phyloP scores from a whole-genome alignment of 2,797 vertebrate genomes.

The Xiphorhynchus erythropygius region DNA sequence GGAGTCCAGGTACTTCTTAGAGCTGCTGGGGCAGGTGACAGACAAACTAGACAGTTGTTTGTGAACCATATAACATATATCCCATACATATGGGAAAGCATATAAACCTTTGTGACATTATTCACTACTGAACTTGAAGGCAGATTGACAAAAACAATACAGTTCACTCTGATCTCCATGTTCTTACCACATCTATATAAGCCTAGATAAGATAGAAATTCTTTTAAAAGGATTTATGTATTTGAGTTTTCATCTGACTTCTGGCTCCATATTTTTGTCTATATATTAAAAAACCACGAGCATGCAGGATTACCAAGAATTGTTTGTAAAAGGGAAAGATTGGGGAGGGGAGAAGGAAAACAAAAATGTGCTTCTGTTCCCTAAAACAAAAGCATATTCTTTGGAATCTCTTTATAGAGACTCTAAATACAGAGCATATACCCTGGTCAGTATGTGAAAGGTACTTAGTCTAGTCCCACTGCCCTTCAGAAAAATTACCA shows the following conservation, averaged over 20 bases:
- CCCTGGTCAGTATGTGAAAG: not conserved
- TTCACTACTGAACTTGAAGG: not conserved
- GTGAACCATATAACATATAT: not conserved
- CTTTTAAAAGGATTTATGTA: not conserved
- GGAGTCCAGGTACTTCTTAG: not conserved
- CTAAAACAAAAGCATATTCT: slow-evolving; percentile 27
- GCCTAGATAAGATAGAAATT: not conserved
- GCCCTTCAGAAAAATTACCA: not conserved
- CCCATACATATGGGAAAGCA: not conserved
- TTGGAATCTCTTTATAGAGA: not conserved
- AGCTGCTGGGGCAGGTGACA: not conserved
- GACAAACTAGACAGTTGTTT: not conserved
- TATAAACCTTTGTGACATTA: not conserved
- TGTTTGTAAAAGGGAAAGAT: not conserved
- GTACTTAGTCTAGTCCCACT: not conserved
- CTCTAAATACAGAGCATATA: not conserved
- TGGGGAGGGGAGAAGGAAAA: not conserved
- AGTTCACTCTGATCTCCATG: not conserved
- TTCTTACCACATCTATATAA: not conserved
- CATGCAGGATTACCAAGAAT: not conserved
- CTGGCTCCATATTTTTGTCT: slow-evolving; percentile 14
- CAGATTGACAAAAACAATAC: not conserved
- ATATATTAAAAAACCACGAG: not conserved
- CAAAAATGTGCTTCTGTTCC: not conserved
- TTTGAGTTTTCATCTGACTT: slow-evolving; percentile 1